Base-by-base conservation (phyloP, 2,113 vertebrate species). In the Mastomys natalensis region DNA sequence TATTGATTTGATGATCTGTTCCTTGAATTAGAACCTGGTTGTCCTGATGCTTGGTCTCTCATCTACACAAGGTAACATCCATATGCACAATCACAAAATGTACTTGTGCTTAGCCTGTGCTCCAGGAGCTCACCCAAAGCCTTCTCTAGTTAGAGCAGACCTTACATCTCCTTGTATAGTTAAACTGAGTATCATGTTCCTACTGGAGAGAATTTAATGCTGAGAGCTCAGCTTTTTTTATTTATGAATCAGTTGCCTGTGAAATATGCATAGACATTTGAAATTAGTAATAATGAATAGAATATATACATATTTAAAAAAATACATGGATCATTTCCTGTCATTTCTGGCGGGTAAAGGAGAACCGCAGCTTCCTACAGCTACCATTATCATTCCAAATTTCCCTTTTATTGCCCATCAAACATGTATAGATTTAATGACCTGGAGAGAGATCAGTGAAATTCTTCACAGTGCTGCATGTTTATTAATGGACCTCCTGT, bases 391-490 rank as follows among this genome's bases (percentile, higher is more conserved):
- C 74, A 85, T 95, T 93, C 78, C 76, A 86, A 90, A 86, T 88
- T 96, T 97, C 96, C 95, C 97, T 95, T 97, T 97, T 94, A 97
- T 97, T 97, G 80, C 76, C 95, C 91, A 97, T 97, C 97, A 97
- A 94, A 95, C 96, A 93, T 89, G 93, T 95, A 96, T 96, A 89
- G 96, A 97, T 96, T 98, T 98, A 97, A 98, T 97, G 97, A 97
- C 80, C 96, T 97, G 95, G 91, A 97, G 97, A 97, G 87, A 87
- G 97, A 97, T 96, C 95, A 89, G 93, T 97, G 97, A 94, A 96
- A 97, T 97, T 98, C 92, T 95, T 97, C 94, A 96, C 95, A 97
- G 96, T 81, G 43, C 93, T 86, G 76, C 95, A 95, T 96, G 94
- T 97, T 97, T 98, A 97, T 97, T 98, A 96, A 97, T 96, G 80